Evolutionary conservation across 2,888 invertebrate species (phyloP).

Genomic region (Tyria jacobaeae): DNA sequence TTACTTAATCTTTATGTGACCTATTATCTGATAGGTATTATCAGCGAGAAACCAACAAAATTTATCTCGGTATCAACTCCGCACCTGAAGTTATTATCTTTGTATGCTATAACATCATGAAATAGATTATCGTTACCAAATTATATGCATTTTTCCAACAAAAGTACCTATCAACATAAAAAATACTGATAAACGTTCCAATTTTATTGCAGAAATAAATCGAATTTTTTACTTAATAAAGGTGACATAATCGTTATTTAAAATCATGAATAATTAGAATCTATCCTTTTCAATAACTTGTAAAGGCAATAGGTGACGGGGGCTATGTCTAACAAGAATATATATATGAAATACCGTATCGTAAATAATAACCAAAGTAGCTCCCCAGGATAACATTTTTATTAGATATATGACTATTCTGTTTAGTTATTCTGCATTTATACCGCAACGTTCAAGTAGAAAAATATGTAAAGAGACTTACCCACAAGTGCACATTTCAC

Average conservation of each 20-base stretch:
- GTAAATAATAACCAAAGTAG: neutral
- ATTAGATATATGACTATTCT: too few species aligned
- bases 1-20: conserved; percentile 21
- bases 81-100: conserved; percentile 44
- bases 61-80: conserved; percentile 47
- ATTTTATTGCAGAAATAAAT: neutral
- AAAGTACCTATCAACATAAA: neutral
- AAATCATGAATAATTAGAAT: neutral
- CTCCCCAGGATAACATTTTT: neutral
- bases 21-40: conserved; percentile 39
- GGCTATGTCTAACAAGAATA: neutral
- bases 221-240: neutral
- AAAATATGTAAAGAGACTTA: conserved; percentile 81
- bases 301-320: neutral
- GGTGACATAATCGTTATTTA: neutral
- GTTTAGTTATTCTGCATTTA: neutral
- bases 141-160: conserved; percentile 22
- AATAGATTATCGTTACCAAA: conserved; percentile 32
- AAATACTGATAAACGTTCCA: neutral
- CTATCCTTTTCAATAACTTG: neutral
- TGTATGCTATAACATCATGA: conserved; percentile 34
- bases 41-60: conserved; percentile 36
- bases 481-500: conserved; percentile 97
- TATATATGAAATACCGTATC: neutral
- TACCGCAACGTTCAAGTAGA: neutral